Evolutionary conservation across 2,888 invertebrate species (phyloP).

Genomic region (Ariolimax columbianus): DNA sequence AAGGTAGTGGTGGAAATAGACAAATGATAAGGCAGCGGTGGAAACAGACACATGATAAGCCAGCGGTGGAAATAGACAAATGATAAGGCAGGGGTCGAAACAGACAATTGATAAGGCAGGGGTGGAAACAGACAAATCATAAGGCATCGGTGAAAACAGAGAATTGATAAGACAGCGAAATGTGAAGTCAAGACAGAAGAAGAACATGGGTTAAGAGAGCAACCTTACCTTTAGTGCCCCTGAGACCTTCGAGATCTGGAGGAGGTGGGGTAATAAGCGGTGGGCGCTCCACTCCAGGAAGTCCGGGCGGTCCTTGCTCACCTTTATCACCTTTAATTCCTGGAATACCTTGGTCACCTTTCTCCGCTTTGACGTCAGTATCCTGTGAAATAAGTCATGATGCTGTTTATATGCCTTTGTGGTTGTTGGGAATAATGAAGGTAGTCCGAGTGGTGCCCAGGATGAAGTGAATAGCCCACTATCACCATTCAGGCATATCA

Average conservation of each 20-base stretch:
- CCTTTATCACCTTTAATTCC: conserved; percentile 57
- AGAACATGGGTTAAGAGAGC: neutral
- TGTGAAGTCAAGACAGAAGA: too few relatives aligned
- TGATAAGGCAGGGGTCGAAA: too few relatives aligned
- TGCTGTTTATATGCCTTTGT: neutral
- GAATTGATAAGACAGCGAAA: too few relatives aligned
- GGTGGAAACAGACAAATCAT: neutral
- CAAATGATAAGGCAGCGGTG: too few relatives aligned
- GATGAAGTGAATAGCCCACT: too few relatives aligned
- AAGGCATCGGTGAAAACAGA: too few relatives aligned
- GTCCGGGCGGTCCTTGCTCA: conserved; percentile 54
- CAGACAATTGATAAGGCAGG: neutral
- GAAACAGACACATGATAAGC: too few relatives aligned
- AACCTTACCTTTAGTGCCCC: conserved; percentile 52
- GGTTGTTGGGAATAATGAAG: too few relatives aligned
- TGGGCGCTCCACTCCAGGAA: conserved; percentile 53
- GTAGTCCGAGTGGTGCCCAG: too few relatives aligned
- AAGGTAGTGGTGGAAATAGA: too few relatives aligned
- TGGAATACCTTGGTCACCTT: conserved; percentile 55
- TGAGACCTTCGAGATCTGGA: conserved; percentile 56
- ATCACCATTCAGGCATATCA: too few relatives aligned
- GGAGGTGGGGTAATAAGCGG: conserved; percentile 60
- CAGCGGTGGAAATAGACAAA: too few relatives aligned
- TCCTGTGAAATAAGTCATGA: neutral
- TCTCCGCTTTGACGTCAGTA: conserved; percentile 44